Evolutionary conservation across 2,888 invertebrate genomes (phyloP), one percentile per base, ranked within the genome.

Genomic region (Orthosia gothica): DNA sequence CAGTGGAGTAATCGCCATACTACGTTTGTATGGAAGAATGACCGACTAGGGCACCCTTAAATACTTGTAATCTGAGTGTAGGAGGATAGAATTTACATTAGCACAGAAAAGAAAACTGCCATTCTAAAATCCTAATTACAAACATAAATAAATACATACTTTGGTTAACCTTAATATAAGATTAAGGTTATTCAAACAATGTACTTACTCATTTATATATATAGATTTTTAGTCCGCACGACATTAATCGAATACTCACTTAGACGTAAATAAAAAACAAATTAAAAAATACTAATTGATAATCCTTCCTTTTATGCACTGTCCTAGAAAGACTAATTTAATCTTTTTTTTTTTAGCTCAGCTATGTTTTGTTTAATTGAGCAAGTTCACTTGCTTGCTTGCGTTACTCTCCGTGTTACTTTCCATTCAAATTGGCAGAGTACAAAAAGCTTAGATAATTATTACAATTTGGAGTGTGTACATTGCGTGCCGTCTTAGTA

Each of bases 371-470:
- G 40, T 61, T 73, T 23, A 40, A 66, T 65, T 70, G 70, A 55
- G 64, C 55, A 73, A 82, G 76, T 58, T 4, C 2, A 68, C 82
- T 84, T 55, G 69, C 82, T 84, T 55, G 69, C 81, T 71, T 57
- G 49, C 23, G 57, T 50, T 61, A 84, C 81, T 76, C 61, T 65
- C 70, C 76, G 73, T 70, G 61, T 65, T n/a, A 76, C 76, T 73
- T 82, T 68, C 54, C 49, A 58, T 76, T n/a, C 69, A 72, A 84
- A 61, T 67, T 72, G 55, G 69, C 59, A 12, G 50, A 64, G 66
- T 62, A 71, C 72, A 83, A 78, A 74, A 84, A 80, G 61, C 63
- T 76, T 67, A 59, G 68, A 70, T 76, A 58, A 55, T 63, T 40
- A 40, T 50, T 72, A 68, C 77, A 77, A 78, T 70, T 63, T 57